Evolutionary conservation across 2,797 vertebrate genomes (phyloP), one percentile per base, ranked within the genome.

Genomic region (Esox lucius): DNA sequence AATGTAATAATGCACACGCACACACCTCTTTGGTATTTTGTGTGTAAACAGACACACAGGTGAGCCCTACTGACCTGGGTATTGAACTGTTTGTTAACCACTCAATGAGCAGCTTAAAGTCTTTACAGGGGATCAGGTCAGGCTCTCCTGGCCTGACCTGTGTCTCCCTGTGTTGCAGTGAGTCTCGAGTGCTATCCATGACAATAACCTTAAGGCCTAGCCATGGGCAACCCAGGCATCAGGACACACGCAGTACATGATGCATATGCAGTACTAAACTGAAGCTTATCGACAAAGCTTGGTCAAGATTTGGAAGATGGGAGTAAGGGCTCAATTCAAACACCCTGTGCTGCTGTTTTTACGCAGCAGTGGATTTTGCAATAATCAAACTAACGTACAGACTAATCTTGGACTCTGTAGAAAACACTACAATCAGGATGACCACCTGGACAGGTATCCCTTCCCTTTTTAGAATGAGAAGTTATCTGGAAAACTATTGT

Each of bases 41-140:
- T 75, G 74, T 80, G 78, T 89, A 86, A 90, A 83, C 85, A 82
- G 84, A 78, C 79, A 64, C 90, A 90, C 86, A 86, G 83, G 83
- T 85, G 83, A 79, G 68, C 6, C 70, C 77, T 75, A 82, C 71
- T 83, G 73, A 84, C 81, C 76, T 80, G 82, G 76, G 77, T 75
- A 70, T 74, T 85, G 80, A 78, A 78, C 80, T 73, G 78, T 9
- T 22, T 15, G 2, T 84, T 90, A 92, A 88, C 88, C 71, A 81
- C 75, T 90, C 90, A 80, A 92, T 87, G 84, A 90, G 81, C 77
- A 87, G 91, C 88, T 93, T 91, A 93, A 91, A 85, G 80, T 89
- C 86, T 91, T 90, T 85, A 77, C 78, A 81, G 84, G 78, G 88
- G 91, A 91, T 92, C 87, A 91, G 83, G 91, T 92, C 86, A 91